Conservation (phyloP, 2,797 vertebrate species). For the Gadopsis marmoratus region DNA sequence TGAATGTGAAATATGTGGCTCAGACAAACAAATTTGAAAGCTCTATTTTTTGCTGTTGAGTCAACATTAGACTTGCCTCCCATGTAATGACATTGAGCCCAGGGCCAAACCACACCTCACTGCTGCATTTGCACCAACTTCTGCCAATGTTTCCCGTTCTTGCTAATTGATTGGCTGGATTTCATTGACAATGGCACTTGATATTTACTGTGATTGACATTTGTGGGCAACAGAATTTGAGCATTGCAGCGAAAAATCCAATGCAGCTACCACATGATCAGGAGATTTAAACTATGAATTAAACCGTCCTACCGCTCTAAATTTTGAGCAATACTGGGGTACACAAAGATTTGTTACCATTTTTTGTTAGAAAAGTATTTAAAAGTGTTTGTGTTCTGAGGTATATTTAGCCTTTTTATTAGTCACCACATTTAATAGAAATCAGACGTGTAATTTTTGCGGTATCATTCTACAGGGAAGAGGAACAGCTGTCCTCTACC, state of each 20-base stretch:
- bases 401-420: conserved; percentile 37
- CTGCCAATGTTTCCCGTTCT: conserved; percentile 55
- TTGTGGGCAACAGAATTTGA: conserved; percentile 49
- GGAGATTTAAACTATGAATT: conserved; percentile 50
- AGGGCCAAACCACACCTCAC: conserved; percentile 67
- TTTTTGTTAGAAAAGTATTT: conserved; percentile 54
- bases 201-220: conserved; percentile 68
- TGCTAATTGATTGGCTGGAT: conserved; percentile 56
- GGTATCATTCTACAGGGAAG: conserved; percentile 68
- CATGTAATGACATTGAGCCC: conserved; percentile 49
- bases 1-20: conserved; percentile 43
- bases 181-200: conserved; percentile 62
- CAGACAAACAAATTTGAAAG: conserved; percentile 37
- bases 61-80: conserved; percentile 35
- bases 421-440: conserved; percentile 41
- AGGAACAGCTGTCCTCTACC: conserved; percentile 61
- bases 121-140: conserved; percentile 72
- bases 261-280: conserved; percentile 60
- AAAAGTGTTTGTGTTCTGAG: conserved; percentile 39
- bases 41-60: conserved; percentile 51
- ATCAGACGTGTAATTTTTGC: conserved; percentile 48
- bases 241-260: conserved; percentile 52
- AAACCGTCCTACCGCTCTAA: conserved; percentile 34
- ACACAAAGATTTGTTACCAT: conserved; percentile 38
- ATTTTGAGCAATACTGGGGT: conserved; percentile 48